Conservation (phyloP, 2,797 vertebrate species). For the Pangasius larnaudii region DNA sequence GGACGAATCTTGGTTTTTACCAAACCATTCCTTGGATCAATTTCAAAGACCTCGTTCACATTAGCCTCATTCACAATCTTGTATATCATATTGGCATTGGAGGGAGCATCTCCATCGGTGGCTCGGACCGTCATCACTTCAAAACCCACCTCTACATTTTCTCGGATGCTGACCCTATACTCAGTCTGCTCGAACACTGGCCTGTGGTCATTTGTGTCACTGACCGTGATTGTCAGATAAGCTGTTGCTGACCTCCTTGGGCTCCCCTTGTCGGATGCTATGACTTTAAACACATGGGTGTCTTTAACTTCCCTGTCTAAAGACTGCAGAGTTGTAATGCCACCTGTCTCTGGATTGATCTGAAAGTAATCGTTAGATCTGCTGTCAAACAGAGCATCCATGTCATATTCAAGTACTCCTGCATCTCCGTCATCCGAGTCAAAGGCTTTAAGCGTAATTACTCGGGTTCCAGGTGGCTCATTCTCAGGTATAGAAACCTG, state of each 20-base stretch:
- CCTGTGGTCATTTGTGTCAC: conserved; percentile 86
- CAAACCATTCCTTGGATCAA: conserved; percentile 81
- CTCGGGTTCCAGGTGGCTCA: conserved; percentile 80
- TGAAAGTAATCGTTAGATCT: conserved; percentile 83
- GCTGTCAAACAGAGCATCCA: conserved; percentile 86
- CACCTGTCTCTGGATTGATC: conserved; percentile 77
- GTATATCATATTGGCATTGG: conserved; percentile 87
- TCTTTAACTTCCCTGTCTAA: conserved; percentile 87
- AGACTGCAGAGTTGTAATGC: conserved; percentile 77
- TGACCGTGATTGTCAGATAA: conserved; percentile 84
- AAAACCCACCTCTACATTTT: conserved; percentile 86
- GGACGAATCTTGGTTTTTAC: conserved; percentile 78
- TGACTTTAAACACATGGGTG: conserved; percentile 87
- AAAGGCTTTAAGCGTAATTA: conserved; percentile 81
- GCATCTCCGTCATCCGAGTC: conserved; percentile 81
- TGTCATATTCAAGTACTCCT: conserved; percentile 79
- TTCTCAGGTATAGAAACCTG: conserved; percentile 88
- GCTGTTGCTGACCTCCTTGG: conserved; percentile 79
- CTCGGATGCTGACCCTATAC: conserved; percentile 83
- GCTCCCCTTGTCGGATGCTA: conserved; percentile 76
- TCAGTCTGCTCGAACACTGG: conserved; percentile 85
- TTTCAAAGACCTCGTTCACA: conserved; percentile 75
- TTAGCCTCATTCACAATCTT: conserved; percentile 78
- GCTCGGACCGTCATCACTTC: conserved; percentile 88
- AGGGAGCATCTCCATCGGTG: conserved; percentile 83